phyloP scores from a whole-genome alignment of 2,888 invertebrate species.

The Netelia virgata region DNA sequence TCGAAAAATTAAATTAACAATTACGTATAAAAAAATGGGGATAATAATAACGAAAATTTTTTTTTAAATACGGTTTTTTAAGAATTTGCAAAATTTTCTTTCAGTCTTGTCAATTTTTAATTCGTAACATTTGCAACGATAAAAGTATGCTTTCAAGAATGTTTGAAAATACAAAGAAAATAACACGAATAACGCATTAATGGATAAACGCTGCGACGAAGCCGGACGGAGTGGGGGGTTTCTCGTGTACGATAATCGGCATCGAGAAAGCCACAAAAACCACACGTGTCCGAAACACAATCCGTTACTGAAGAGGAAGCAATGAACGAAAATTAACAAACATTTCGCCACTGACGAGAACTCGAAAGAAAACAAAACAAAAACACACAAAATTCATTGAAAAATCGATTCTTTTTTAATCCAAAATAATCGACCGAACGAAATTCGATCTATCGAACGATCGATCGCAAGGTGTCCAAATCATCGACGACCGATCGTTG shows the following conservation, averaged over 20 bases:
- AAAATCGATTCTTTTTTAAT: no score
- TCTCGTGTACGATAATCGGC: constrained; percentile 51
- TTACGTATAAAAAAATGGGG: background rate
- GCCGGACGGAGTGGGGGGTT: constrained; percentile 34
- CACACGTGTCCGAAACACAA: constrained; percentile 61
- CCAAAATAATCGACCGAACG: no score
- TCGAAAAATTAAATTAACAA: background rate
- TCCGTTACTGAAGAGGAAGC: constrained; percentile 53
- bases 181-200: background rate
- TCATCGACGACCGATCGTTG: no score
- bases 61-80: background rate
- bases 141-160: no score
- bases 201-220: constrained; percentile 41
- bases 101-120: background rate
- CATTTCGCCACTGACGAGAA: constrained; percentile 35
- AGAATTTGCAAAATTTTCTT: background rate
- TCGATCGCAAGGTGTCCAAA: no score
- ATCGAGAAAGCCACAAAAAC: constrained; percentile 55
- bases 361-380: background rate
- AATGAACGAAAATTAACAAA: constrained; percentile 62
- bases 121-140: no score
- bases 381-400: background rate
- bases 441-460: no score
- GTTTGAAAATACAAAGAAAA: background rate
- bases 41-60: no score